Evolutionary conservation across 2,797 vertebrate species (phyloP), one percentile per base, ranked within the genome.

Genomic region (Zalophus californianus): DNA sequence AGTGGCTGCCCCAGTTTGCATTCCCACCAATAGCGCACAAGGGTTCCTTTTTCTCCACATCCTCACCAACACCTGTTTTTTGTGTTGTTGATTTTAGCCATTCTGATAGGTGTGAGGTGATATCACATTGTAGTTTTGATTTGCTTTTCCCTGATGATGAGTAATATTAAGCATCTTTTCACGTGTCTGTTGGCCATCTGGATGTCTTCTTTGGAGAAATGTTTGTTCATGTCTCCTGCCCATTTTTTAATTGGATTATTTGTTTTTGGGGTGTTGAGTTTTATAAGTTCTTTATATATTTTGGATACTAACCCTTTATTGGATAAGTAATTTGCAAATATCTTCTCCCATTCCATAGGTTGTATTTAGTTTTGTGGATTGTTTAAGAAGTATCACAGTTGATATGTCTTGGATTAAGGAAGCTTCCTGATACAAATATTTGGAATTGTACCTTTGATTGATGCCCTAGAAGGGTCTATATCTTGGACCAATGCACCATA

Each of bases 381-480:
- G 66, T 38, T 70, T 38, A 35, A 70, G 66, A 70, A 70, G 18
- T 35, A 70, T 38, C 64, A 70, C 18, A 10, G 38, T 72, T 90
- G 16, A 64, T n/a, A 52, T 48, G 52, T 23, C 12, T 97, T 86
- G 60, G 29, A 82, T 89, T 91, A 83, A 86, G 25, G 38, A 95
- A n/a, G 35, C 21, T 92, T 89, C 48, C 25, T n/a, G 13, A 68
- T 41, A 18, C 44, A 88, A 56, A 75, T 89, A 80, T 56, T 92
- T 72, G 64, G 50, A 83, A 54, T 58, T 73, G 32, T 84, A n/a
- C 32, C 21, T 90, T 93, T 91, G 23, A 60, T 12, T 48, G 38
- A 82, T 86, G 23, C 15, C 21, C 15, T 38, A 11, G 54, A 52
- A 86, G 60, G 93, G 64, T 91, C 75, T 93, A 94, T 18, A 52